Percentiles rank a stretch among this genome's conserved stretches.
Conservation (phyloP, 2,797 vertebrate genomes). For the Acanthis flammea region DNA sequence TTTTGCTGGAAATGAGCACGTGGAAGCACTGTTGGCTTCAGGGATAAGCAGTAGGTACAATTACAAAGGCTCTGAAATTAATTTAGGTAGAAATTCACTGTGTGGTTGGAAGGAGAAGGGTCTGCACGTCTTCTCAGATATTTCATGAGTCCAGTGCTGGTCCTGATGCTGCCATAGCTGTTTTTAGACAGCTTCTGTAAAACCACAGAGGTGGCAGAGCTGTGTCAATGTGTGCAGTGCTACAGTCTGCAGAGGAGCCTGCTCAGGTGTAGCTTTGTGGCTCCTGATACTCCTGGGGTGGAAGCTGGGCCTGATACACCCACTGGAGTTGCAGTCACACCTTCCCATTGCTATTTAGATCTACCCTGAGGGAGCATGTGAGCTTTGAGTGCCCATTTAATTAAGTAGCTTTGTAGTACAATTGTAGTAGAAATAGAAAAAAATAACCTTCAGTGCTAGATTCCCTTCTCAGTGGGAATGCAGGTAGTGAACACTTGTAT, state of each 20-base stretch:
- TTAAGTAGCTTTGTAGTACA: conserved; percentile 1
- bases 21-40: not conserved
- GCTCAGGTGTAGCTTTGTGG: not conserved
- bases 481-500: not conserved
- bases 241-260: not conserved
- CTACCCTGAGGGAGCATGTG: not conserved
- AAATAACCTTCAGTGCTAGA: not conserved
- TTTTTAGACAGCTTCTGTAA: not conserved
- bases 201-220: not conserved
- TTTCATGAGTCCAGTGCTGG: not conserved
- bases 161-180: not conserved
- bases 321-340: not conserved
- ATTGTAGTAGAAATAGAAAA: not conserved
- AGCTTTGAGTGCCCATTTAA: conserved; percentile 41
- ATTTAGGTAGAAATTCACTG: not conserved
- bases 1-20: not conserved
- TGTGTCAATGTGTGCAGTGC: not conserved
- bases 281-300: not conserved
- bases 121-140: not conserved
- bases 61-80: not conserved
- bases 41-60: not conserved
- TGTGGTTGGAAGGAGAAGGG: not conserved
- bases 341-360: not conserved
- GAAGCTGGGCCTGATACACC: not conserved
- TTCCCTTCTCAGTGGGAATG: not conserved